Base-by-base conservation (phyloP, 30 jellyfish, hydroid and myxozoan genomes). In the Catostylus mosaicus region DNA sequence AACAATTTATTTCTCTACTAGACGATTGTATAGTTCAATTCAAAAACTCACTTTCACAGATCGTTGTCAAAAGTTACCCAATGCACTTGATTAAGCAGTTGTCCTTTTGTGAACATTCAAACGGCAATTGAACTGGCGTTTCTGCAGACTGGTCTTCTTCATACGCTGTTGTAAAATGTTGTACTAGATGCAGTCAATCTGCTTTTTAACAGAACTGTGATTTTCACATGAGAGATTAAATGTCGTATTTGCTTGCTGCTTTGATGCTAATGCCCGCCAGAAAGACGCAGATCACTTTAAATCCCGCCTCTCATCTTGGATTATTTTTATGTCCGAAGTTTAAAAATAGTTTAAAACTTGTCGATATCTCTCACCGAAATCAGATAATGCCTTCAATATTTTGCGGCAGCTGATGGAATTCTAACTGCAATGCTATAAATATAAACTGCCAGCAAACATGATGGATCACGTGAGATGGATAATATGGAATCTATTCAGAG, bases 231-330 rank as follows among this genome's bases (percentile, higher is more conserved):
- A 37, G 80, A 35, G 80, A 33, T 23, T 34, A 46, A 11, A 23
- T 30, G 16, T 19, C 23, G 80, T 20, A 33, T 68, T 68, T 68
- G 80, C 64, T 35, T 3, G 35, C 80, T 11, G 80, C 40, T 46
- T 68, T 68, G 31, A 34, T 18, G 20, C 4, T 68, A 33, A 12
- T 46, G 38, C 80, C 63, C 7, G 30, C 31, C 59, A 34, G 56
- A 34, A 68, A 68, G 35, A 30, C 80, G 35, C 12, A 40, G 59
- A 11, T 33, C 31, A 68, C 30, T 10, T 46, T 3, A 68, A 68
- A 68, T 27, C 33, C 40, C 80, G 38, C 59, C 80, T 68, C 65
- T 68, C 59, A 33, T 68, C 65, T 68, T 35, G 80, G 64, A 37
- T 68, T 68, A 37, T 2, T 46, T 2, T 30, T 34, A 37, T 23